A percentile compares a stretch with the other conserved stretches of the same genome.
phyloP scores from a whole-genome alignment of 23 tunicate genomes.

The Clavelina lepadiformis region DNA sequence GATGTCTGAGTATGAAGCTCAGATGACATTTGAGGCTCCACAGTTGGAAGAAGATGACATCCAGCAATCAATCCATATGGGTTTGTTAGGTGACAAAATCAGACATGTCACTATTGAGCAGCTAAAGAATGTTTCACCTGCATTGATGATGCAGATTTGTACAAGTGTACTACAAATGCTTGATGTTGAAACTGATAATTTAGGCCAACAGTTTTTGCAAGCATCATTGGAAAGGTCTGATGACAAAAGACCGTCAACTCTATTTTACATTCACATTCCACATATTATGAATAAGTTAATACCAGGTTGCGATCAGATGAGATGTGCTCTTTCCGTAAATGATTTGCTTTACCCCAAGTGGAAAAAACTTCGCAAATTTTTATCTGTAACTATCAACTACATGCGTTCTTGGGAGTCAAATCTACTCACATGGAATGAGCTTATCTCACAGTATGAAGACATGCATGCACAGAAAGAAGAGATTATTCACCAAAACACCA shows the following conservation, averaged over 20 bases:
- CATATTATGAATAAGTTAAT: constrained; percentile 8
- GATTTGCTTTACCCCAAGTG: constrained; percentile 45
- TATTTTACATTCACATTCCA: constrained; percentile 15
- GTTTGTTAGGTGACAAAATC: constrained; percentile 33
- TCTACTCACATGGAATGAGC: constrained; percentile 1
- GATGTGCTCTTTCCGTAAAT: neutral
- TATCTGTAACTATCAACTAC: constrained; percentile 27
- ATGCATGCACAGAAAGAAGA: constrained; percentile 8
- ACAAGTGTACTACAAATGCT: constrained; percentile 40
- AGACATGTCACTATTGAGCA: constrained; percentile 40
- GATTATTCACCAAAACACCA: constrained; percentile 1
- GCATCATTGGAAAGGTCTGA: constrained; percentile 10
- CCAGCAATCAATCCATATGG: constrained; percentile 13
- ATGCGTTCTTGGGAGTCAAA: constrained; percentile 23
- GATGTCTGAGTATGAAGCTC: too few relatives aligned
- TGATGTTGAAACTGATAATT: constrained; percentile 35
- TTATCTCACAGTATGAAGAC: constrained; percentile 20
- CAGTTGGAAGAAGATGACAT: constrained; percentile 18
- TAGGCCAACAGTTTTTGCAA: constrained; percentile 24
- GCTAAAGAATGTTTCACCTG: constrained; percentile 27
- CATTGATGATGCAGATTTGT: constrained; percentile 30
- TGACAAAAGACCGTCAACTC: constrained; percentile 6
- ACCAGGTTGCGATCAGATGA: constrained; percentile 23
- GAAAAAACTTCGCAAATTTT: constrained; percentile 14
- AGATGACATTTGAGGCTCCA: constrained; percentile 36